Evolutionary conservation across 2,888 invertebrate genomes (phyloP), one percentile per base, ranked within the genome.

Genomic region (Sisyra terminalis): DNA sequence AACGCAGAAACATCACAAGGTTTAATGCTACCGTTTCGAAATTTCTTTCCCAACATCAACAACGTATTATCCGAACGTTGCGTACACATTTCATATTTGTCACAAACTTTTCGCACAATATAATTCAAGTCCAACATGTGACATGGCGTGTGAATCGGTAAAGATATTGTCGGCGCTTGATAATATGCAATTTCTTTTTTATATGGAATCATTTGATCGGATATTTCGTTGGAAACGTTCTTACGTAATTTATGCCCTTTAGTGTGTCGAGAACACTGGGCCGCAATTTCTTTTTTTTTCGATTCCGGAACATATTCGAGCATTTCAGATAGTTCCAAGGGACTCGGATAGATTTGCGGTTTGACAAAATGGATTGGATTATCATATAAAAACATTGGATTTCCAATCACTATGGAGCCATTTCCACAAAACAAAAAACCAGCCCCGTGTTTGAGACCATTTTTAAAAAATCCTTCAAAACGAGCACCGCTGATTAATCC

Each of bases 341-440:
- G 50, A 59, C 58, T 15, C 46, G 42, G 32, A 47, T 29, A 40
- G 46, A 18, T 34, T 13, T 55, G 46, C 29, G 42, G 47, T 4
- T 50, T 47, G 6, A 45, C 43, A 10, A 50, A 44, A 40, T 60
- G 49, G 9, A 51, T 49, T 3, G 71, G 57, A 52, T 70, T 70
- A 51, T 73, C 70, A 40, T 69, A 60, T 29, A 56, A 47, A 53
- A 74, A 75, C 24, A 75, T 54, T 1, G 64, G 63, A 51, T 65
- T 62, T 40, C 60, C 58, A 50, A 67, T 59, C 1, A 71, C 52
- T 38, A 66, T 61, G 6, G 63, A 54, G 10, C 75, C 75, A 50
- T 69, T 71, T 42, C 70, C 73, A 14, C 73, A 71, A 40, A 69
- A 57, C 45, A 72, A 57, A 45, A 60, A 60, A 2, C 73, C 75